Base-by-base conservation (phyloP, 1,140 invertebrate genomes). In the Coenobita brevimanus region DNA sequence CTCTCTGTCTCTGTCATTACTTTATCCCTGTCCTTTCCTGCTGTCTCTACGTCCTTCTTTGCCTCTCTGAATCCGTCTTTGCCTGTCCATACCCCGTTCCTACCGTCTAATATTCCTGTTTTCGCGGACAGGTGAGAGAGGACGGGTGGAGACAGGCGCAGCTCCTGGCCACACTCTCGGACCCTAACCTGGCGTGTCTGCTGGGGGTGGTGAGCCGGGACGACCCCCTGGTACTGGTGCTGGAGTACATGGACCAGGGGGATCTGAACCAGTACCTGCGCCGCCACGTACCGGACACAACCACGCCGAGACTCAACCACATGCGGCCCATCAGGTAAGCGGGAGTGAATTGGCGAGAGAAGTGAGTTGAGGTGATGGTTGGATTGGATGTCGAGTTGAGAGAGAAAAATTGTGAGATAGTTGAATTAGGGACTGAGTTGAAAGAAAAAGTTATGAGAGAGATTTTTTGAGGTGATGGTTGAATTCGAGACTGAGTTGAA, bases 61-160 rank as follows among this genome's bases (percentile, higher is more conserved):
- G n/a, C 21, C 4, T 60, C 27, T 46, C 8, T 24, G 36, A n/a
- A 54, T 67, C 6, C 15, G 41, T n/a, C 30, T 30, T 33, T 17
- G 43, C 0, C 38, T 41, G 0, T 33, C 54, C 60, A 3, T 36
- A n/a, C 79, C n/a, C 33, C 62, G n/a, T n/a, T 36, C 33, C 50
- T 50, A 1, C 50, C 15, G 62, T 3, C 78, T 60, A 17, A 0
- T 21, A 30, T 43, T 21, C 2, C 27, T 17, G 8, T 43, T 24
- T 50, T 24, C 41, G 3, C 2, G 1, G 0, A 8, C 60, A 87
- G 85, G 85, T 87, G 4, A 50, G 85, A 3, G 85, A 95, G 93
- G 97, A 97, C 91, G 97, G 98, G 92, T 94, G 96, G 91, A 95
- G 96, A 91, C 97, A 98, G 93, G 96, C 97, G 90, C 95, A 95